Evolutionary conservation across 2,113 vertebrate genomes (phyloP).

Genomic region (Empidonax alnorum): DNA sequence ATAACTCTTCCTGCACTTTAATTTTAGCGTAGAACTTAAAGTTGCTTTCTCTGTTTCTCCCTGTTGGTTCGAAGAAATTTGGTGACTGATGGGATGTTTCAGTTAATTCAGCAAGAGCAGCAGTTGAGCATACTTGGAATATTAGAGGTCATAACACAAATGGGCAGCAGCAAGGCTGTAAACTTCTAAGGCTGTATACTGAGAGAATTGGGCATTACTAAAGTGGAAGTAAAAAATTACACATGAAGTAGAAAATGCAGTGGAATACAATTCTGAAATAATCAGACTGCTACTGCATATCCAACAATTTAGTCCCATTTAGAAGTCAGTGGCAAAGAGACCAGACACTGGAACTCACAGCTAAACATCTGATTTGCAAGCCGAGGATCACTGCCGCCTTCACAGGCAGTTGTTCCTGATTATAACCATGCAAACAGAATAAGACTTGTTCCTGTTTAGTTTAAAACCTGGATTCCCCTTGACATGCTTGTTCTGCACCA

Average conservation of each 20-base stretch:
- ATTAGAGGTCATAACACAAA: neutral
- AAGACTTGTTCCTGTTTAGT: neutral
- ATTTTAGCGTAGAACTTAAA: constrained; percentile 21
- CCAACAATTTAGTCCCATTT: neutral
- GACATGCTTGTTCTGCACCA: neutral
- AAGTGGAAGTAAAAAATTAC: neutral
- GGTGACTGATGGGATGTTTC: neutral
- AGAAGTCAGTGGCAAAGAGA: neutral
- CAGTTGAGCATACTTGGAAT: neutral
- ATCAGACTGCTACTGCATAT: neutral
- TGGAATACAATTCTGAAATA: neutral
- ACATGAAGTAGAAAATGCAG: neutral
- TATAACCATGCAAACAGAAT: neutral
- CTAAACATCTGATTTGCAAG: constrained; percentile 24
- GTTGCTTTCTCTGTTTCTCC: neutral
- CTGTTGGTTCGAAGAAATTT: neutral
- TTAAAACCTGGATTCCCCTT: constrained; percentile 8
- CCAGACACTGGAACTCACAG: neutral
- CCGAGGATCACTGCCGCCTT: neutral
- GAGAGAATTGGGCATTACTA: neutral
- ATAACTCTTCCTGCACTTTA: neutral
- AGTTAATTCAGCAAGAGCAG: neutral
- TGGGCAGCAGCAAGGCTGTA: neutral
- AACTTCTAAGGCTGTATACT: neutral
- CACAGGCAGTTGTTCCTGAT: neutral